phyloP scores from a whole-genome alignment of 2,888 invertebrate species.

The Sinohyriopsis cumingii region DNA sequence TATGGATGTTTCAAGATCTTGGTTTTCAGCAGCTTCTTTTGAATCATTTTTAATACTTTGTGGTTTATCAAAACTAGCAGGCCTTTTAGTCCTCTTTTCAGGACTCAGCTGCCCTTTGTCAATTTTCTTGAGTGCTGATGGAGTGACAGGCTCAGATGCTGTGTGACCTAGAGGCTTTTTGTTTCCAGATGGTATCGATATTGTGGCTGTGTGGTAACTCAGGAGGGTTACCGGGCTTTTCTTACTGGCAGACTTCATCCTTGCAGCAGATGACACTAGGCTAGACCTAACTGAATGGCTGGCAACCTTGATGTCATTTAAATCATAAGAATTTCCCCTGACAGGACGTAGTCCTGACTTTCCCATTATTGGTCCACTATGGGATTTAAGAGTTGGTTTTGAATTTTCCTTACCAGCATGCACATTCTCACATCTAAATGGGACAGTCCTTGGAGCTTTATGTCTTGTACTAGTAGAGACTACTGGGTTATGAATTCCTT shows the following conservation, averaged over 20 bases:
- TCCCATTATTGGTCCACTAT: conserved; percentile 18
- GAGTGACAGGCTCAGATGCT: conserved; percentile 10
- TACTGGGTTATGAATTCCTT: no score
- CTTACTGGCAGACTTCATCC: conserved; percentile 30
- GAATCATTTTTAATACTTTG: no score
- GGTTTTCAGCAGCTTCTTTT: no score
- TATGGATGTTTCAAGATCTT: no score
- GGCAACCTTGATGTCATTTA: conserved; percentile 5
- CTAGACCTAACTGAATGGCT: conserved; percentile 22
- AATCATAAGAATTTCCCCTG: conserved; percentile 10
- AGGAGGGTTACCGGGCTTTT: conserved; percentile 31
- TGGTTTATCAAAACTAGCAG: no score
- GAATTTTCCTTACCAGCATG: no score
- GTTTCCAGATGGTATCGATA: conserved; percentile 26
- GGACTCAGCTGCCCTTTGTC: conserved; percentile 1
- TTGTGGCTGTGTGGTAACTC: conserved; percentile 33
- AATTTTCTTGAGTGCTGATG: conserved; percentile 1
- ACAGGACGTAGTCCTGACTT: conserved; percentile 5
- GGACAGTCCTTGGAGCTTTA: no score
- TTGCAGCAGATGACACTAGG: conserved; percentile 33
- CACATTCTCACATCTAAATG: no score
- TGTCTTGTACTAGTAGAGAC: no score
- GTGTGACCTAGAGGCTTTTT: conserved; percentile 14
- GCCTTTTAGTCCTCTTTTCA: not conserved
- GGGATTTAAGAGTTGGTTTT: conserved; percentile 10